Percentiles rank a stretch among this genome's conserved stretches.
phyloP scores from a whole-genome alignment of 92 coral and sea anemone genomes.

The Porites evermanni region DNA sequence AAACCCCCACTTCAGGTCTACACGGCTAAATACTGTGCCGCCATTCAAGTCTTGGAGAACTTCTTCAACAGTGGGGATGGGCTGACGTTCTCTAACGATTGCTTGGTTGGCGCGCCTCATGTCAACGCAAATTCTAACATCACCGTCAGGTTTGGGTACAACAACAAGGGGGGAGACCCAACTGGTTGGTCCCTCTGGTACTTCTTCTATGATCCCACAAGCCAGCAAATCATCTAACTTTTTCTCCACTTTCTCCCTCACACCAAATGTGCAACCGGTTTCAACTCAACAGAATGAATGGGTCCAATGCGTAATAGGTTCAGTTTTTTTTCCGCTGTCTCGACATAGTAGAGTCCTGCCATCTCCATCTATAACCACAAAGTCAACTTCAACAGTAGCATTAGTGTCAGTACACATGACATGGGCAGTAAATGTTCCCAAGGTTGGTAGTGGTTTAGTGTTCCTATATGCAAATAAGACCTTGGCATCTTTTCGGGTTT shows the following conservation, averaged over 20 bases:
- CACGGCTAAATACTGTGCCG: too few species aligned
- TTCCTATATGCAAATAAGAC: too few species aligned
- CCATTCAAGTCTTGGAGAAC: background rate
- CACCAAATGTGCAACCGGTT: slow-evolving; percentile 17
- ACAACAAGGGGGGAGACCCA: too few species aligned
- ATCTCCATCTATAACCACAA: slow-evolving; percentile 1
- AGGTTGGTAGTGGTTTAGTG: slow-evolving; percentile 1
- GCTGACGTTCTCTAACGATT: slow-evolving; percentile 3
- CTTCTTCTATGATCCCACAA: too few species aligned
- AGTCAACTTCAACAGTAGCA: background rate
- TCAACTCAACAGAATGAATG: background rate
- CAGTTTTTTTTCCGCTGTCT: background rate
- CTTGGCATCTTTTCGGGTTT: too few species aligned
- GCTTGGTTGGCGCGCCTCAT: slow-evolving; percentile 8
- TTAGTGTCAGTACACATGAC: too few species aligned
- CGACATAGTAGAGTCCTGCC: background rate
- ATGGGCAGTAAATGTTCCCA: background rate
- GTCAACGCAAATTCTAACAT: slow-evolving; percentile 20
- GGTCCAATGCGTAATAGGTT: background rate
- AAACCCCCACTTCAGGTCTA: too few species aligned
- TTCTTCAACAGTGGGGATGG: slow-evolving; percentile 29
- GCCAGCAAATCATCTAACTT: too few species aligned
- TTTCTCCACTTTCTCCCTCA: background rate
- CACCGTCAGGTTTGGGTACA: background rate
- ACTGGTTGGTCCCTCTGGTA: too few species aligned